Base-by-base conservation (phyloP, 2,797 vertebrate genomes). In the Neoniphon sammara region DNA sequence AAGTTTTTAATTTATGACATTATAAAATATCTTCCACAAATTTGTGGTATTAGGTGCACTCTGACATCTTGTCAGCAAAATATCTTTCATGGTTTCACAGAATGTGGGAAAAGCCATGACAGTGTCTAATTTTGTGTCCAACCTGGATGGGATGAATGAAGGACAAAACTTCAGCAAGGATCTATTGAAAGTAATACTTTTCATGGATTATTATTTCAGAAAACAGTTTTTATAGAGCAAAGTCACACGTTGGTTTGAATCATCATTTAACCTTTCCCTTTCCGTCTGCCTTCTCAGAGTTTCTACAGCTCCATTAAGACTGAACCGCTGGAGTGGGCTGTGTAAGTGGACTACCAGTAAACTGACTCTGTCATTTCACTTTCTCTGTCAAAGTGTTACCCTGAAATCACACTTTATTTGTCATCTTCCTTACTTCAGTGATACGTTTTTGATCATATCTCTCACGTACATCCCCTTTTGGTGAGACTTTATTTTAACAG, bases 21-120 rank as follows among this genome's bases (percentile, higher is more conserved):
- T 18, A 31, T 44, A 3, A 10, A 2, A 46, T 49, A 30, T 21
- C 46, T 46, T 31, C 25, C 12, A 12, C 12, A 55, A 15, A 30
- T 73, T 58, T 70, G 5, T 39, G 15, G 14, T 11, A 25, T 7
- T 10, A n/a, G 3, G 14, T 3, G 7, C 10, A 44, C 10, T 53
- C 3, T 27, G 17, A 8, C 12, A 6, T 63, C 58, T 15, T 59
- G 1, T 23, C 2, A 54, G 2, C 52, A 0, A 1, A 10, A 1
- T 27, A 25, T 21, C 44, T 21, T 64, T 17, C 68, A 34, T 85
- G 30, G 78, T 64, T 80, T 44, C 21, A 42, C 89, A 98, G 96
- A 95, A 97, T 75, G 94, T 96, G 1, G 96, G 96, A 27, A 97
- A 96, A 75, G 91, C 92, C 86, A 98, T 98, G 97, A 94, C 93